These are phyloP conservation scores for Tribolium freemani DNA, from an alignment of 2,888 invertebrate genomes.

Conservation along the genomic window DNA sequence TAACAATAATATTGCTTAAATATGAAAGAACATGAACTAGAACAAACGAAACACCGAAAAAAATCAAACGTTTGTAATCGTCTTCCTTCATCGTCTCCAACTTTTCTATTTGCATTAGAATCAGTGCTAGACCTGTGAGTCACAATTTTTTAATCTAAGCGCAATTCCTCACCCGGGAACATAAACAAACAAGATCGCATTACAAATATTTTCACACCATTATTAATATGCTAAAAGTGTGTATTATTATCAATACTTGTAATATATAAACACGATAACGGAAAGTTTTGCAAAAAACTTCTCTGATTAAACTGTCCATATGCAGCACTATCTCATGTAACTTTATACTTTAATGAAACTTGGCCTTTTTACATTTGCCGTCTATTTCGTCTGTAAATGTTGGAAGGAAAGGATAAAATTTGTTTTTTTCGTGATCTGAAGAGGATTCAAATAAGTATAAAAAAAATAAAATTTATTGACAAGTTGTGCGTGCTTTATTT, in stretches of 20 bases:
- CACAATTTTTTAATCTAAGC: slow-evolving; percentile 8
- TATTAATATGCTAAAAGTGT: slow-evolving; percentile 2
- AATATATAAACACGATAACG: background rate
- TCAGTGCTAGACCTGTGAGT: background rate
- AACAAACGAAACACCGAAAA: no score
- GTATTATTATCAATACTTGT: background rate
- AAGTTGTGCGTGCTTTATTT: slow-evolving; percentile 25
- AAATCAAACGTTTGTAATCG: no score
- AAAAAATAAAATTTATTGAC: background rate
- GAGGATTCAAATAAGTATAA: background rate
- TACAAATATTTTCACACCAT: slow-evolving; percentile 23
- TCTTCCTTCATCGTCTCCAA: no score
- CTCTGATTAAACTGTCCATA: background rate
- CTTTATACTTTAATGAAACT: background rate
- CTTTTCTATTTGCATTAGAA: no score
- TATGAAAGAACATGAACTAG: background rate
- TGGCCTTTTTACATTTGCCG: background rate
- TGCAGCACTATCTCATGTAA: background rate
- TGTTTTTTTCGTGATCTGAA: no score
- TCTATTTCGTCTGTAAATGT: background rate
- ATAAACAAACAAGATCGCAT: slow-evolving; percentile 22
- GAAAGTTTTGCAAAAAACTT: background rate
- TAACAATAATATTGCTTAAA: background rate
- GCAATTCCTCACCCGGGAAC: background rate
- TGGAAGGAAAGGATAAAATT: no score